Evolutionary conservation across 2,113 vertebrate genomes (phyloP), one percentile per base, ranked within the genome.

Genomic region (Echinops telfairi): DNA sequence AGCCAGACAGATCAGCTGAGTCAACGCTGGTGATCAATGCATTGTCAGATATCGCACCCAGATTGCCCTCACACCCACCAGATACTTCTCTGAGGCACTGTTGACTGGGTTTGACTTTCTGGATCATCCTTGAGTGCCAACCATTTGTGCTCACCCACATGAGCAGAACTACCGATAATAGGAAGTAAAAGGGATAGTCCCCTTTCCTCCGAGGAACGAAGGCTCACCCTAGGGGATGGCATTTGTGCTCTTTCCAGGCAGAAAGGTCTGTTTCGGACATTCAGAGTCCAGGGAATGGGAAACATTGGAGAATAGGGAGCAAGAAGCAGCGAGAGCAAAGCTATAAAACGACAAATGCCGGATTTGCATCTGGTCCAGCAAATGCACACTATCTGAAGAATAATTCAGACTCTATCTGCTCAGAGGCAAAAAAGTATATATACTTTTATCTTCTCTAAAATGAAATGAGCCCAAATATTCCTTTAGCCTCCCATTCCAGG

Each of bases 381-480:
- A 58, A 58, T 47, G n/a, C 76, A 86, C 38, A 25, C 23, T 23
- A 19, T 27, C 43, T 82, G 75, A 57, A 91, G 29, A 82, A 9
- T 78, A 23, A n/a, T 36, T 90, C 23, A 57, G 58, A 91, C 20
- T 23, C 14, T 85, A n/a, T 73, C 88, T 6, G 2, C 57, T 58
- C 57, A 58, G 19, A 58, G 19, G 19, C 12, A 14, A 58, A 58
- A 58, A 14, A 58, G 57, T 19, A 58, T 58, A 85, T 75, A 73
- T 10, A 62, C 17, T 19, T 92, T 78, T 76, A 20, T 57, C 90
- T 91, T 3, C 40, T 73, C 87, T 81, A 38, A 38, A 57, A 43
- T 85, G 83, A 90, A 86, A 36, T 53, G 29, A 83, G 38, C 53
- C 15, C 53, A 62, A 84, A 88, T 88, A 53, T 85, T 77, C 75